These are phyloP conservation scores for Platysternon megacephalum DNA, from an alignment of 2,113 vertebrate genomes.

Conservation along the genomic window DNA sequence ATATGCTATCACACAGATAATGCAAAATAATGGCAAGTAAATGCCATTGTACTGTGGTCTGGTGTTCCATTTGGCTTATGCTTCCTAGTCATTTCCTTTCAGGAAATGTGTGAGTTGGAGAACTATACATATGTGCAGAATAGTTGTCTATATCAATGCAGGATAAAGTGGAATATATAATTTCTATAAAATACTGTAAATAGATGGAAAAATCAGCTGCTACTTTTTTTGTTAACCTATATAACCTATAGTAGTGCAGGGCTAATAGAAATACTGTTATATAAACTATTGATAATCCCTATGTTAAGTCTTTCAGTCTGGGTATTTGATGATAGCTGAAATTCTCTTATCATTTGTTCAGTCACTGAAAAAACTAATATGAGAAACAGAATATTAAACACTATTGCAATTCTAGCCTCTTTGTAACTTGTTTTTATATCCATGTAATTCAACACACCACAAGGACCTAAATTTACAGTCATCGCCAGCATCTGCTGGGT, in stretches of 20 bases:
- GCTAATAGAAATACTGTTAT: not conserved
- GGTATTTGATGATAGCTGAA: not conserved
- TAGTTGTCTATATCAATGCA: not conserved
- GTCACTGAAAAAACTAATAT: not conserved
- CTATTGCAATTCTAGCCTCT: not conserved
- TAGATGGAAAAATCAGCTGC: not conserved
- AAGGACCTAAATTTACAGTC: not conserved
- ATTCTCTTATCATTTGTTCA: not conserved
- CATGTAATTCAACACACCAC: rapidly evolving
- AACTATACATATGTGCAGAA: rapidly evolving
- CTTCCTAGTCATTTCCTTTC: not conserved
- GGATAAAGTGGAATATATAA: not conserved
- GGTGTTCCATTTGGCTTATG: not conserved
- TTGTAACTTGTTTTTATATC: not conserved
- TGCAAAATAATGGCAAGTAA: not conserved
- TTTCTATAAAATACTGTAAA: not conserved
- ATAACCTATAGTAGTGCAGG: not conserved
- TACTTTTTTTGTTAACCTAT: not conserved
- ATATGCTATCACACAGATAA: not conserved
- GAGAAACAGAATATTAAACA: conserved; percentile 51
- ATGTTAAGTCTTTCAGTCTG: not conserved
- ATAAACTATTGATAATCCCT: not conserved
- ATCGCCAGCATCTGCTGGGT: not conserved
- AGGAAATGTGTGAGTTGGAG: not conserved
- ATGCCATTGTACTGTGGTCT: rapidly evolving